These are phyloP conservation scores for Geotrypetes seraphini DNA, from an alignment of 2,797 vertebrate species.

Conservation along the genomic window DNA sequence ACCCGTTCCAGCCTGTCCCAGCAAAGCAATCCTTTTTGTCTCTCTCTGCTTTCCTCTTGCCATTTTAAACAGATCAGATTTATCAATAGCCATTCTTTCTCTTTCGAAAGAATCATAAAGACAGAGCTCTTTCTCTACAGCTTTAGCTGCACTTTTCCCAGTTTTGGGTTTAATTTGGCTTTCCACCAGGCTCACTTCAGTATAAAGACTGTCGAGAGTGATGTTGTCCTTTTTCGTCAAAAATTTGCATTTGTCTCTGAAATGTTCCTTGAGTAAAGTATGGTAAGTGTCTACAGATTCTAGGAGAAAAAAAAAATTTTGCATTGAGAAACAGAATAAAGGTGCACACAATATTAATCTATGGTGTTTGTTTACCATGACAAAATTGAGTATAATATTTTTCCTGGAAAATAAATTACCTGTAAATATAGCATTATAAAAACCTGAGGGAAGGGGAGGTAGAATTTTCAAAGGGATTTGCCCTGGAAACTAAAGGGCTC, in stretches of 20 bases:
- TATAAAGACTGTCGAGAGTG: conserved; percentile 49
- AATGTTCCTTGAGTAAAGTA: conserved; percentile 37
- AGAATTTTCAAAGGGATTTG: too few relatives aligned
- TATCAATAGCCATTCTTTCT: conserved; percentile 34
- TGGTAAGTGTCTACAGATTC: conserved; percentile 59
- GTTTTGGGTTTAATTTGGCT: conserved; percentile 44
- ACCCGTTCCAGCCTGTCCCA: conserved; percentile 76
- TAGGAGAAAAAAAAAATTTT: conserved; percentile 30
- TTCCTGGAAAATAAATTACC: too few relatives aligned
- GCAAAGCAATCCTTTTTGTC: conserved; percentile 56
- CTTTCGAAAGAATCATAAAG: conserved; percentile 54
- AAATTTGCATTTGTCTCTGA: conserved; percentile 35
- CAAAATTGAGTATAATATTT: too few relatives aligned
- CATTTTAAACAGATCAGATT: conserved; percentile 50
- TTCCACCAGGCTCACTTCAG: conserved; percentile 53
- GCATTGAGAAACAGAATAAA: background rate
- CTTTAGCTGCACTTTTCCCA: conserved; percentile 57
- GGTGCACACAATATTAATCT: background rate
- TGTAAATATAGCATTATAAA: too few relatives aligned
- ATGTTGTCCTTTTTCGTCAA: conserved; percentile 33
- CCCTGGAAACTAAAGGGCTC: too few relatives aligned
- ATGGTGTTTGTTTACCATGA: too few relatives aligned
- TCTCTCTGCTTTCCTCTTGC: conserved; percentile 27
- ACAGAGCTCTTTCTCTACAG: conserved; percentile 64
- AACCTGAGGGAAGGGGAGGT: too few relatives aligned